Percentiles rank a stretch among this genome's conserved stretches.
Conservation (phyloP, 2,797 vertebrate species). For the Pelochelys cantorii region DNA sequence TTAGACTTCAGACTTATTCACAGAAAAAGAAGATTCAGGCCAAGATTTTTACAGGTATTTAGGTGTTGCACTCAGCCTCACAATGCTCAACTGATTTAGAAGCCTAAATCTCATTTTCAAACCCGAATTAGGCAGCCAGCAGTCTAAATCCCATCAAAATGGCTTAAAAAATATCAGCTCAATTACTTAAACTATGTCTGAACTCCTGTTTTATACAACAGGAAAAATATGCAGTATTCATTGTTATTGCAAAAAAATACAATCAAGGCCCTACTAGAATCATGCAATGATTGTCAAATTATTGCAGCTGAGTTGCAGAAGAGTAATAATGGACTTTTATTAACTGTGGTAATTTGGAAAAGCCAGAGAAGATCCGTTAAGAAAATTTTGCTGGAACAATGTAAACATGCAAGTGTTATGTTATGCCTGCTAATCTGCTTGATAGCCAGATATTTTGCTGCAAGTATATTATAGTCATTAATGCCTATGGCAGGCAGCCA, state of each 20-base stretch:
- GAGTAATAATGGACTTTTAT: too few species aligned
- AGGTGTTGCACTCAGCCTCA: neutral
- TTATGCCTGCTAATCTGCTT: too few species aligned
- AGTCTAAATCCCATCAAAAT: neutral
- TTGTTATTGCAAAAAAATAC: neutral
- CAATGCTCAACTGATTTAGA: neutral
- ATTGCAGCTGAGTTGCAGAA: too few species aligned
- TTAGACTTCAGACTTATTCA: neutral
- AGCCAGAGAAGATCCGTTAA: too few species aligned
- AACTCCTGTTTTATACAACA: neutral
- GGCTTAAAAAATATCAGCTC: neutral
- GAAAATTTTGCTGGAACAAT: too few species aligned
- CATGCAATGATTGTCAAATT: too few species aligned
- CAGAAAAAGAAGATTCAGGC: neutral
- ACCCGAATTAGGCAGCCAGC: neutral
- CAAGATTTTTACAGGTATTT: neutral
- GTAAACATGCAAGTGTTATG: too few species aligned
- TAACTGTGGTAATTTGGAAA: too few species aligned
- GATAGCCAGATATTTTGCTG: too few species aligned
- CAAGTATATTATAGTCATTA: too few species aligned
- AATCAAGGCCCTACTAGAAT: too few species aligned
- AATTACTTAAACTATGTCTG: neutral
- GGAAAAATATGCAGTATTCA: neutral
- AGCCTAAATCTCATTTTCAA: neutral
- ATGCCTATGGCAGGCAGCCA: too few species aligned